A percentile compares a stretch with the other conserved stretches of the same genome.
Evolutionary conservation across 2,113 vertebrate species (phyloP).

Genomic region (Lontra canadensis): DNA sequence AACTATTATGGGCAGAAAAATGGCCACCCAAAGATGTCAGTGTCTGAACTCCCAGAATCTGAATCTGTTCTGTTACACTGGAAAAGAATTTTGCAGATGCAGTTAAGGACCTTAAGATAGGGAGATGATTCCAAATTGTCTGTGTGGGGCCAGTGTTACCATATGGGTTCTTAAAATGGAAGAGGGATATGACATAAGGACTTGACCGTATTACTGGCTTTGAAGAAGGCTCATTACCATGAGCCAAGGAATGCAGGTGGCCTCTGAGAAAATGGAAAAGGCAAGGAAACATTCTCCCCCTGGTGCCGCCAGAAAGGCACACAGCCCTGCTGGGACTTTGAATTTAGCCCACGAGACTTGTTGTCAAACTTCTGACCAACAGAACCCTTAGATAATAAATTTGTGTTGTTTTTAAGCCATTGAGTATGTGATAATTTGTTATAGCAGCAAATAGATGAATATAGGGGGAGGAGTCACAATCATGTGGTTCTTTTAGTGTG

Average conservation of each 20-base stretch:
- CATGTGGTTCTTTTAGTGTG: not conserved
- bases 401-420: constrained; percentile 16
- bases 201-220: not conserved
- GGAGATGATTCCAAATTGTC: not conserved
- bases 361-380: not conserved
- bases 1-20: constrained; percentile 1
- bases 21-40: not conserved
- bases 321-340: not conserved
- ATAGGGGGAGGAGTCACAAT: not conserved
- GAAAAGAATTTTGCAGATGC: not conserved
- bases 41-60: not conserved
- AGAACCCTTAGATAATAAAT: not conserved
- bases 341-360: not conserved
- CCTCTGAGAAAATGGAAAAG: not conserved
- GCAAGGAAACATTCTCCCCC: not conserved
- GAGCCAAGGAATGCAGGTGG: not conserved
- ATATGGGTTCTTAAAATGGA: constrained; percentile 11
- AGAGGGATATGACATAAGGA: not conserved
- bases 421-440: constrained; percentile 18
- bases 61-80: not conserved
- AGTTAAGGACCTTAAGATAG: not conserved
- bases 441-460: not conserved
- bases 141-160: not conserved
- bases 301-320: not conserved
- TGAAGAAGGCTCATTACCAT: not conserved